Evolutionary conservation across 2,113 vertebrate genomes (phyloP), one percentile per base, ranked within the genome.

Genomic region (Eolophus roseicapilla): DNA sequence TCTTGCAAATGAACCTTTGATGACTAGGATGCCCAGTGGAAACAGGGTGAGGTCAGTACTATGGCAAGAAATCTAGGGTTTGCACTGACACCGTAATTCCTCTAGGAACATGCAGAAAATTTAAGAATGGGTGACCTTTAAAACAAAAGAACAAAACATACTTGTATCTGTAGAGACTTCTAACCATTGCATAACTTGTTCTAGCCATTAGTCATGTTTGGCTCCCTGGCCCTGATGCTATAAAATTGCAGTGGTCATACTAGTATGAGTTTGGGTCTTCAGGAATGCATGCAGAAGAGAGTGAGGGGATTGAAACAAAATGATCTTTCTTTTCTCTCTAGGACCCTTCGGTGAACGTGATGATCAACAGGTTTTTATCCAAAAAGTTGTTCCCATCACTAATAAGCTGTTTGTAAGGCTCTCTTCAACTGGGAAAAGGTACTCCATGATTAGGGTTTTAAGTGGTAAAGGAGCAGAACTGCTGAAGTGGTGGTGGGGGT

Each of bases 331-430:
- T 47, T 68, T 79, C 80, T 88, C 39, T 90, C 57, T 93, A 99
- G 99, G 99, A 50, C 99, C 99, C 17, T 99, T 99, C 97, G 99
- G 99, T 90, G 99, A 99, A 92, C 98, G 99, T 97, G 99, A 99
- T 62, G 99, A 99, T 93, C 99, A 99, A 82, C 99, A 99, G 86
- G 99, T 99, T 50, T 99, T 99, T 93, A 99, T 99, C 94, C 99
- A 99, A 97, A 99, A 99, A 96, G 99, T 99, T 95, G 99, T 99
- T 92, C 99, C 99, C 50, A 98, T 99, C 95, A 99, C 99, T 8
- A 99, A 99, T 97, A 99, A 99, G 88, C 97, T 99, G 47, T 99
- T 99, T 96, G 99, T 99, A 44, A 98, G 99, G 70, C 98, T 99
- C 23, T 99, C 99, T 55, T 99, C 99, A 39, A 99, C 99, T 64